Conservation (phyloP, 37 sponge, comb jelly and placozoan genomes). For the Eunapius fragilis region DNA sequence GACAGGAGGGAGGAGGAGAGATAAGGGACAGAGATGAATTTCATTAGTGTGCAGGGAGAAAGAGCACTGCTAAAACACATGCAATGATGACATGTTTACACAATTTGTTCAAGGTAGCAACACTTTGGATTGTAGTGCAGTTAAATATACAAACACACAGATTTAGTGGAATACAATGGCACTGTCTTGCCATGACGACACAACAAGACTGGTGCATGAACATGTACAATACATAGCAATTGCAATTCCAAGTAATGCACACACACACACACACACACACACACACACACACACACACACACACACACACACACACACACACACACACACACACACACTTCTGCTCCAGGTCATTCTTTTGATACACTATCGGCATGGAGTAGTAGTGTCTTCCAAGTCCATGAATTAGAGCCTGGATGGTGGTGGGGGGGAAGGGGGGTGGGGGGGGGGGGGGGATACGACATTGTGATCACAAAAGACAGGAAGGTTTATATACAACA, state of each 20-base stretch:
- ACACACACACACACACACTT: constrained; percentile 31
- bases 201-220: no score
- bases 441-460: neutral
- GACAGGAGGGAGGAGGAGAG: neutral
- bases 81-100: neutral
- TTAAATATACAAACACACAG: no score
- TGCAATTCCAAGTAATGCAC: no score
- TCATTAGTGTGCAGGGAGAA: no score
- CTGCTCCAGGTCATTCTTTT: constrained; percentile 98
- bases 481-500: no score
- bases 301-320: no score
- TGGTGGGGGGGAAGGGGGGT: neutral
- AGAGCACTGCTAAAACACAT: neutral
- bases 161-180: no score
- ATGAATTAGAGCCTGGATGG: constrained; percentile 69
- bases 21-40: no score
- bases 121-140: no score
- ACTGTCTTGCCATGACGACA: no score
- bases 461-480: neutral
- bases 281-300: neutral
- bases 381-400: constrained; percentile 98
- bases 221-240: no score
- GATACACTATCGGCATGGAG: constrained; percentile 95
- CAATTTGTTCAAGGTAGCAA: no score
- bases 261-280: neutral